These are phyloP conservation scores for Oegoconia quadripuncta DNA, from an alignment of 2,888 invertebrate species.

Conservation along the genomic window DNA sequence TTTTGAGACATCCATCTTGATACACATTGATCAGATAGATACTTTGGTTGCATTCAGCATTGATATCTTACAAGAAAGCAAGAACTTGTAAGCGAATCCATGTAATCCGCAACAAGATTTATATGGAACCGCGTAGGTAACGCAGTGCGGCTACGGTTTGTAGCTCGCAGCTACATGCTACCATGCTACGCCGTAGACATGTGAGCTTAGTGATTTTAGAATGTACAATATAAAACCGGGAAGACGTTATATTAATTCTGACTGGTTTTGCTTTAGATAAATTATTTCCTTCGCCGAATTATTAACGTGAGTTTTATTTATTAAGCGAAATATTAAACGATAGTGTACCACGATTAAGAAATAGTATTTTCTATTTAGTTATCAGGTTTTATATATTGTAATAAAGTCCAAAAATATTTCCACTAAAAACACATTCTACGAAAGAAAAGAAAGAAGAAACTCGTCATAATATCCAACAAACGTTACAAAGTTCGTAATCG, in stretches of 20 bases:
- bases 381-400: too few species aligned
- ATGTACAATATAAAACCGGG: slow-evolving; percentile 22
- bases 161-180: slow-evolving; percentile 33
- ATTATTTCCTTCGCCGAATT: background rate
- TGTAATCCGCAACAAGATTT: slow-evolving; percentile 64
- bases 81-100: slow-evolving; percentile 60
- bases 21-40: background rate
- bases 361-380: too few species aligned
- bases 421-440: too few species aligned
- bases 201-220: slow-evolving; percentile 42
- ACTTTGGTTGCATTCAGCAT: slow-evolving; percentile 50
- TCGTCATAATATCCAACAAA: too few species aligned
- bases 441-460: too few species aligned
- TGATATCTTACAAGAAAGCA: slow-evolving; percentile 54
- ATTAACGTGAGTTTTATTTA: background rate
- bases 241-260: slow-evolving; percentile 1
- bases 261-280: background rate
- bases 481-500: slow-evolving; percentile 4
- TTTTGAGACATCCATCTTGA: too few species aligned
- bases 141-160: slow-evolving; percentile 54
- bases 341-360: too few species aligned
- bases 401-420: too few species aligned
- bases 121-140: slow-evolving; percentile 57
- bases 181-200: slow-evolving; percentile 39
- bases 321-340: too few species aligned